Conservation (phyloP, 1,140 invertebrate genomes). For the Anastrepha obliqua region DNA sequence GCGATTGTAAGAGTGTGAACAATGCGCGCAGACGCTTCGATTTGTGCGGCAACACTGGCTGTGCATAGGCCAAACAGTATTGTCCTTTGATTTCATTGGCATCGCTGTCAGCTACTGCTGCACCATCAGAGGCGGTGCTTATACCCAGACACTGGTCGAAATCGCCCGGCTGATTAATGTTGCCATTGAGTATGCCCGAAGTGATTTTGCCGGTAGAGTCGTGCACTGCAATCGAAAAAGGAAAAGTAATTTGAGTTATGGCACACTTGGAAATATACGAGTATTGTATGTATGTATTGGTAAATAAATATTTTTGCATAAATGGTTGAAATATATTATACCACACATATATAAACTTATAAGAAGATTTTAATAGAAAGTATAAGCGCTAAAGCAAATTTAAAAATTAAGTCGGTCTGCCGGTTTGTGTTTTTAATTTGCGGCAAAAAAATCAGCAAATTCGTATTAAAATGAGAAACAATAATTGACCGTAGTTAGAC, state of each 20-base stretch:
- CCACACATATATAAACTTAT: too few species aligned
- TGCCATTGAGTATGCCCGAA: slow-evolving; percentile 79
- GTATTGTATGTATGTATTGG: not conserved
- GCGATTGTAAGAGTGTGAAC: slow-evolving; percentile 78
- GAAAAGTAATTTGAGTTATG: not conserved
- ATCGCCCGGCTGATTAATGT: slow-evolving; percentile 80
- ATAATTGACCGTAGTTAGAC: too few species aligned
- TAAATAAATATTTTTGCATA: too few species aligned
- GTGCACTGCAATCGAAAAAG: slow-evolving; percentile 75
- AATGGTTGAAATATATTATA: too few species aligned
- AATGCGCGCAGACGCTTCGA: slow-evolving; percentile 75
- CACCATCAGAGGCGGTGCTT: slow-evolving; percentile 31
- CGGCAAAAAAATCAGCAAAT: too few species aligned
- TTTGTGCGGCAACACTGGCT: slow-evolving; percentile 75
- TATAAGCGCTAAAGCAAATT: too few species aligned
- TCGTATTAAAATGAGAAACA: too few species aligned
- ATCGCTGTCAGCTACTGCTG: slow-evolving; percentile 40
- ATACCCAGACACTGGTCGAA: slow-evolving; percentile 78
- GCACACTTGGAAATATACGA: not conserved
- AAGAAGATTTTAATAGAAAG: too few species aligned
- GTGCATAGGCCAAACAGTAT: slow-evolving; percentile 79
- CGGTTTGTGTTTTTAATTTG: too few species aligned
- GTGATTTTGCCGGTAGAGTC: slow-evolving; percentile 77
- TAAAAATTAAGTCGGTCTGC: too few species aligned
- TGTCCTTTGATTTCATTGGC: slow-evolving; percentile 75